Conservation (phyloP, 1,140 invertebrate genomes). For the Heliothis subflexa region DNA sequence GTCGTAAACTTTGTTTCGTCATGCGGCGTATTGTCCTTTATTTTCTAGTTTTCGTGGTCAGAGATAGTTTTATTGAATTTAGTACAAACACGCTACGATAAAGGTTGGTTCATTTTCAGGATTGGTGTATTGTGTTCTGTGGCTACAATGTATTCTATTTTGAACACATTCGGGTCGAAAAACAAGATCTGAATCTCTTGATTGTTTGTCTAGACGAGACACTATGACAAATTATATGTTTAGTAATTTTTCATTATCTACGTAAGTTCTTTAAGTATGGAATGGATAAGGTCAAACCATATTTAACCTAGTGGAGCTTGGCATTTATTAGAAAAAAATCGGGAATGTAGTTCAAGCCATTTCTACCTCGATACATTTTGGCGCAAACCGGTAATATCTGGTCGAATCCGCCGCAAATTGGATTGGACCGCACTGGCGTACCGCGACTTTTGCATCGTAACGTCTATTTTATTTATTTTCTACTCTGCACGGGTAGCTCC, state of each 20-base stretch:
- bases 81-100: slow-evolving; percentile 21
- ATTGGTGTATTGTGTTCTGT: not conserved
- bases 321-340: not conserved
- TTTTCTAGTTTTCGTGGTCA: slow-evolving; percentile 42
- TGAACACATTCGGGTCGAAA: not conserved
- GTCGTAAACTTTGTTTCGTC: slow-evolving; percentile 51
- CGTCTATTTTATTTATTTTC: slow-evolving; percentile 63
- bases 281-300: too few species aligned
- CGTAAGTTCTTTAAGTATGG: too few species aligned
- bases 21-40: slow-evolving; percentile 44
- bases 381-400: slow-evolving; percentile 66
- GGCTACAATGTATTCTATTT: not conserved
- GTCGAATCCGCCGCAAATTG: slow-evolving; percentile 64
- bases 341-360: not conserved
- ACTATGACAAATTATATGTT: too few species aligned
- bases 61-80: slow-evolving; percentile 48
- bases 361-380: slow-evolving; percentile 31
- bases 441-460: slow-evolving; percentile 60
- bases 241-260: too few species aligned
- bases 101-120: slow-evolving; percentile 14
- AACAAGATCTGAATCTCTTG: not conserved
- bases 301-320: not conserved
- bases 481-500: slow-evolving; percentile 3
- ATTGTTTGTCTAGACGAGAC: not conserved
- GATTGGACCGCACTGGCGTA: slow-evolving; percentile 59